Evolutionary conservation across 2,797 vertebrate genomes (phyloP).

Genomic region (Neopelma chrysocephalum): DNA sequence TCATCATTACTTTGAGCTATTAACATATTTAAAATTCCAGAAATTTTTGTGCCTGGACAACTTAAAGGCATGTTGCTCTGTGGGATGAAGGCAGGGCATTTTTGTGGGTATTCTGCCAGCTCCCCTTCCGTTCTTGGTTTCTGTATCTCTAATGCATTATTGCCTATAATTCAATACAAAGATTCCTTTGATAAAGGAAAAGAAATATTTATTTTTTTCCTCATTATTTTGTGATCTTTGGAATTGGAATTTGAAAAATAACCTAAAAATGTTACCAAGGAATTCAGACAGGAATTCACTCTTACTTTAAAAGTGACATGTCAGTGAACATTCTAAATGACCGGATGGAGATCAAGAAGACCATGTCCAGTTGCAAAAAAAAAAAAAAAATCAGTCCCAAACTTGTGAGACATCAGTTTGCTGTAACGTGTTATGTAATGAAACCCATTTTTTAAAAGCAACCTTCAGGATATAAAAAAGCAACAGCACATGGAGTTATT

Average conservation of each 20-base stretch:
- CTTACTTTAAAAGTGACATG: neutral
- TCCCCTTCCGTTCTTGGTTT: neutral
- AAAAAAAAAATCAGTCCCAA: neutral
- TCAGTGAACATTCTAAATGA: neutral
- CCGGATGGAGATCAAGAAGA: neutral
- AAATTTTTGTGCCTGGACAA: neutral
- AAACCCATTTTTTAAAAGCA: constrained; percentile 28
- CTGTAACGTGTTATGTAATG: neutral
- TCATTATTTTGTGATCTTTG: neutral
- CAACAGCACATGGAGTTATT: neutral
- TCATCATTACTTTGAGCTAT: neutral
- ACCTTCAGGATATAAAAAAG: constrained; percentile 6
- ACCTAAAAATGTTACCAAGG: neutral
- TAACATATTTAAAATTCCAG: constrained; percentile 25
- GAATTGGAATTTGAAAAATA: neutral
- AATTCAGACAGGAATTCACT: neutral
- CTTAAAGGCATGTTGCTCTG: neutral
- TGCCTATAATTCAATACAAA: neutral
- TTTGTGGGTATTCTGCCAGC: neutral
- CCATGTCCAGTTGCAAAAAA: neutral
- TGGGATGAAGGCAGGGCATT: neutral
- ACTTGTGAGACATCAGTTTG: neutral
- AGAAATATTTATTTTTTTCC: neutral
- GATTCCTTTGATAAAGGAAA: neutral
- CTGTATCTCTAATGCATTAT: neutral